Conservation (phyloP, 2,888 invertebrate species). For the Bhutanitis thaidina region DNA sequence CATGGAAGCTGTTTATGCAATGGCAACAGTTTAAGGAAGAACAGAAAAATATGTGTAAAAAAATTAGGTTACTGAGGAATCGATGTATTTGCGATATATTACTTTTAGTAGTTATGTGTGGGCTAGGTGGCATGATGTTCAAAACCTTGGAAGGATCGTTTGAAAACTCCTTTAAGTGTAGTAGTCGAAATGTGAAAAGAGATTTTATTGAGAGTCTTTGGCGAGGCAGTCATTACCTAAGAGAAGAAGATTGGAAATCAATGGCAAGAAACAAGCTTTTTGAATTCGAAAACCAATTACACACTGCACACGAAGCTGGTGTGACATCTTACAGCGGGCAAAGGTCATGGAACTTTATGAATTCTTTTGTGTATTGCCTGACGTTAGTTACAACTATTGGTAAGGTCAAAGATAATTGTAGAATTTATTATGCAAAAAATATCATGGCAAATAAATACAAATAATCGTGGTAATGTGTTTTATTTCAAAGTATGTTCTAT, state of each 20-base stretch:
- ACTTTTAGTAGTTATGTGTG: slow-evolving; percentile 86
- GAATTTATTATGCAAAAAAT: neutral
- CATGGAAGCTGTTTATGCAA: slow-evolving; percentile 63
- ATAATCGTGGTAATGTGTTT: neutral
- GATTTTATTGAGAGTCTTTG: slow-evolving; percentile 92
- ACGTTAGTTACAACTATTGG: slow-evolving; percentile 94
- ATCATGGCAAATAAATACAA: neutral
- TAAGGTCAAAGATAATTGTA: slow-evolving; percentile 73
- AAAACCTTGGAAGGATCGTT: slow-evolving; percentile 91
- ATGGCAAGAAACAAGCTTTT: slow-evolving; percentile 88
- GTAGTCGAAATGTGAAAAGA: slow-evolving; percentile 91
- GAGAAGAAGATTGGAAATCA: slow-evolving; percentile 94
- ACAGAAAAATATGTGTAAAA: slow-evolving; percentile 76
- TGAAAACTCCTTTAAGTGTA: slow-evolving; percentile 92
- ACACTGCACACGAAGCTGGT: slow-evolving; percentile 90
- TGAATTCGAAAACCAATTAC: slow-evolving; percentile 92
- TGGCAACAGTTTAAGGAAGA: slow-evolving; percentile 81
- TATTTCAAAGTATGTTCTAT: neutral
- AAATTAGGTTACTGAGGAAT: slow-evolving; percentile 79
- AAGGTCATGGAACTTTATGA: slow-evolving; percentile 92
- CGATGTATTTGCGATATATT: slow-evolving; percentile 84
- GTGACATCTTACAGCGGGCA: slow-evolving; percentile 91
- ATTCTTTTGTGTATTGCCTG: slow-evolving; percentile 91
- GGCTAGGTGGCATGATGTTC: slow-evolving; percentile 89
- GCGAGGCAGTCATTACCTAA: slow-evolving; percentile 88